Evolutionary conservation across 2,797 vertebrate genomes (phyloP), one percentile per base, ranked within the genome.

Genomic region (Oophaga sylvatica): DNA sequence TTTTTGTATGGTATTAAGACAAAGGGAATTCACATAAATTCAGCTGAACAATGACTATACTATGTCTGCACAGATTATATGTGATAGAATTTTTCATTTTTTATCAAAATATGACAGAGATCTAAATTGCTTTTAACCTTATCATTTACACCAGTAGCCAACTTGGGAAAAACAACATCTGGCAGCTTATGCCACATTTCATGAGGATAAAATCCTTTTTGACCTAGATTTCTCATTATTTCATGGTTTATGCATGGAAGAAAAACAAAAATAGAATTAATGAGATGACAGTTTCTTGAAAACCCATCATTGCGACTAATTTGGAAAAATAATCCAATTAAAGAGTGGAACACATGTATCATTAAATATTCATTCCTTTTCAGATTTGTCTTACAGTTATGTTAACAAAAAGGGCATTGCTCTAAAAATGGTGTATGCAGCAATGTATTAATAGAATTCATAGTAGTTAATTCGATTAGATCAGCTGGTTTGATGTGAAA

Each of bases 151-250:
- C 19, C 17, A 65, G 35, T 65, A 35, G 57, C 26, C 56, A 70
- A 63, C 12, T 31, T 71, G 45, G 35, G 9, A 29, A 75, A 75
- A 87, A 41, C 70, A 87, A 41, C 80, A 87, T 82, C 71, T 87
- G 80, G 70, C 48, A 87, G 79, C 19, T 45, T 48, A 75, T 53
- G 13, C 26, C 16, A 73, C 70, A 41, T 65, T 35, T 83, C 76
- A 83, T 67, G 29, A 59, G 31, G 19, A 71, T 71, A 67, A n/a
- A 68, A 83, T 87, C 71, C 60, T 78, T 56, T 79, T 31, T 83
- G 86, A 83, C 86, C 86, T 83, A 83, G 81, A 87, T 87, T 87
- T 60, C 57, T 9, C 31, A 78, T 83, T 83, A 82, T 87, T 65
- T 83, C 63, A 68, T 68, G 48, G 11, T 67, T 83, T 83, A 77